Evolutionary conservation across 1,140 invertebrate genomes (phyloP).

Genomic region (Lucilia sericata): DNA sequence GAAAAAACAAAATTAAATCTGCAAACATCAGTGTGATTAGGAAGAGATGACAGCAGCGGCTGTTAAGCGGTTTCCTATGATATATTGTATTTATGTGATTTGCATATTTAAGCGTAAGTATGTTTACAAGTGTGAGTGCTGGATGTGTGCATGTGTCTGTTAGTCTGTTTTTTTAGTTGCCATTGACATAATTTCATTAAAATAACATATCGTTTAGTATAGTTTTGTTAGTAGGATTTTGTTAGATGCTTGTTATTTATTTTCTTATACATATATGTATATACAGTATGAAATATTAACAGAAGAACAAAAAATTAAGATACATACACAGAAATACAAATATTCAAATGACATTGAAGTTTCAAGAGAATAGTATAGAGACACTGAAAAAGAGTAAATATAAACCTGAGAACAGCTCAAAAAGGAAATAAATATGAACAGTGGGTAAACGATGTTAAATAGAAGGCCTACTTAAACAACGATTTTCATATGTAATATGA

Average conservation of each 20-base stretch:
- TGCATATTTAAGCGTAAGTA: neutral
- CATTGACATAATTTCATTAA: slow-evolving; percentile 42
- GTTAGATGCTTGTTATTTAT: too few species aligned
- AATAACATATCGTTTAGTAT: slow-evolving; percentile 5
- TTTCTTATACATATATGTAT: too few species aligned
- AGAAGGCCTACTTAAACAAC: too few species aligned
- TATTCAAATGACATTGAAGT: slow-evolving; percentile 23
- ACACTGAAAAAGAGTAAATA: neutral
- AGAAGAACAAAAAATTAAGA: too few species aligned
- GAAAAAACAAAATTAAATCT: slow-evolving; percentile 30
- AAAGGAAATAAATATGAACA: too few species aligned
- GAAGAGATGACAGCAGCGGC: slow-evolving; percentile 28
- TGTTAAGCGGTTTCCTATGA: slow-evolving; percentile 30
- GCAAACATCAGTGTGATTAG: slow-evolving; percentile 39
- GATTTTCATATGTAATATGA: too few species aligned
- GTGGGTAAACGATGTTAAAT: too few species aligned
- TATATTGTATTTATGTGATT: neutral
- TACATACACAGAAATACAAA: too few species aligned
- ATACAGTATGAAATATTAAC: too few species aligned
- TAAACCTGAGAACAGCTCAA: too few species aligned
- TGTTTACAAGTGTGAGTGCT: too few species aligned
- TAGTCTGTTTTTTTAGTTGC: neutral
- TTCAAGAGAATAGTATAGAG: neutral
- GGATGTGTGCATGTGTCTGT: neutral
- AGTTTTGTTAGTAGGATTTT: too few species aligned